phyloP scores from a whole-genome alignment of 92 coral and sea anemone species.

The Pocillopora meandrina region DNA sequence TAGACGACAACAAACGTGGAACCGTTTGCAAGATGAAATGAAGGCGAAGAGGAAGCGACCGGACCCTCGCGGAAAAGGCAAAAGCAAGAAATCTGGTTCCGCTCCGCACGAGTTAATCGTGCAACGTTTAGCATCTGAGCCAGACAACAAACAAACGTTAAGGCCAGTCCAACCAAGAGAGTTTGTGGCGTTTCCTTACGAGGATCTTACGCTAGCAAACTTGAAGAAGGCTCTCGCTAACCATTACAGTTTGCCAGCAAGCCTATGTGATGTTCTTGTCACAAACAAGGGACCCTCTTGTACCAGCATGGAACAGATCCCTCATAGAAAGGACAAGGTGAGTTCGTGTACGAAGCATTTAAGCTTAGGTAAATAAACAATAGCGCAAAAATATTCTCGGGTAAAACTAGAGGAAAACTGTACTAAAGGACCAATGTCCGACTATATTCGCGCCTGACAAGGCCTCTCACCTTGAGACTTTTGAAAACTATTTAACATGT shows the following conservation, averaged over 20 bases:
- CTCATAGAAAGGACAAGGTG: slow-evolving; percentile 71
- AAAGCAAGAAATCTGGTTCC: slow-evolving; percentile 38
- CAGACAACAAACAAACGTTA: slow-evolving; percentile 67
- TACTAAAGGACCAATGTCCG: no score
- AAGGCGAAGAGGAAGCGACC: slow-evolving; percentile 39
- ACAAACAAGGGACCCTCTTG: slow-evolving; percentile 72
- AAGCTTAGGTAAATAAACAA: no score
- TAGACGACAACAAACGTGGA: slow-evolving; percentile 43
- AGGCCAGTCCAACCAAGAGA: slow-evolving; percentile 66
- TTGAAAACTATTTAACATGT: no score
- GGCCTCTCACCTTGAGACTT: no score
- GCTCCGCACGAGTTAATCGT: slow-evolving; percentile 69
- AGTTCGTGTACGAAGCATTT: background rate
- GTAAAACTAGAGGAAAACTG: no score
- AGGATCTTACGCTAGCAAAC: slow-evolving; percentile 55
- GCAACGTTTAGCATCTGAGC: slow-evolving; percentile 64
- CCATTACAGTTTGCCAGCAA: slow-evolving; percentile 59
- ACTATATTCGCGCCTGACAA: no score
- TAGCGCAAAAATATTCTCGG: no score
- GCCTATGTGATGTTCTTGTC: slow-evolving; percentile 61
- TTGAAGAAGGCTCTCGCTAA: slow-evolving; percentile 65
- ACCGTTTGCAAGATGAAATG: slow-evolving; percentile 44
- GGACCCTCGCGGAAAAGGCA: slow-evolving; percentile 43
- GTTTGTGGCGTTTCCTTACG: slow-evolving; percentile 61
- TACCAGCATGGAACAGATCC: slow-evolving; percentile 50